phyloP scores from a whole-genome alignment of 2,888 invertebrate genomes.

The Drosophila algonquin region DNA sequence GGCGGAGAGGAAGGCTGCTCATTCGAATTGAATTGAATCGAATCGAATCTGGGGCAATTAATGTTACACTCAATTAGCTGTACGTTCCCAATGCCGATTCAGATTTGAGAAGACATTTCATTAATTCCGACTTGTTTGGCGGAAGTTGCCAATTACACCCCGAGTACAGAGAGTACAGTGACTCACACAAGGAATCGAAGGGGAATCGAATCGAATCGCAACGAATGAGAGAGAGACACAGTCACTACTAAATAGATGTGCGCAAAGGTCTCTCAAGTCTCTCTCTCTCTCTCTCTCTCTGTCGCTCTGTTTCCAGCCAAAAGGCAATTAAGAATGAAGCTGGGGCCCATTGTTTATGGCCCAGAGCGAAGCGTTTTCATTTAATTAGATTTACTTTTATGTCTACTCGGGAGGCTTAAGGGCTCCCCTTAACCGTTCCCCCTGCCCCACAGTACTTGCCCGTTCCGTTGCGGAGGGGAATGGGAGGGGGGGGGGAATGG shows the following conservation, averaged over 20 bases:
- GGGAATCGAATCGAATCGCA: slow-evolving; percentile 17
- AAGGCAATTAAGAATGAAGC: slow-evolving; percentile 58
- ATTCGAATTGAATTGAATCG: slow-evolving; percentile 6
- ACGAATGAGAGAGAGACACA: not conserved
- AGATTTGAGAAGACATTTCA: slow-evolving; percentile 54
- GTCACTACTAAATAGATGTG: slow-evolving; percentile 5
- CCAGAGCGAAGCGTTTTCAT: slow-evolving; percentile 65
- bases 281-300: not conserved
- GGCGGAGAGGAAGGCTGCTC: not conserved
- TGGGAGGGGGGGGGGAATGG: too few species aligned
- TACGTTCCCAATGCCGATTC: slow-evolving; percentile 30
- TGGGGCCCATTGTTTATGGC: slow-evolving; percentile 62
- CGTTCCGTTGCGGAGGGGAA: not conserved
- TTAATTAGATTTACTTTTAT: slow-evolving; percentile 78
- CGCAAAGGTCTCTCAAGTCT: not conserved
- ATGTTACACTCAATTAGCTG: slow-evolving; percentile 40
- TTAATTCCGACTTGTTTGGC: slow-evolving; percentile 55
- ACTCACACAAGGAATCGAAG: slow-evolving; percentile 12
- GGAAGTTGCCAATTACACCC: slow-evolving; percentile 66
- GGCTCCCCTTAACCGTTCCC: not conserved
- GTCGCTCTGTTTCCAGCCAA: slow-evolving; percentile 4
- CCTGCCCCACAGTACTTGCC: too few species aligned
- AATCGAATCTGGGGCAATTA: slow-evolving; percentile 35
- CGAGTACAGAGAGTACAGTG: slow-evolving; percentile 1
- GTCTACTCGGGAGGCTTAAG: slow-evolving; percentile 52